Evolutionary conservation across 1,140 invertebrate genomes (phyloP), one percentile per base, ranked within the genome.

Genomic region (Zophobas morio): DNA sequence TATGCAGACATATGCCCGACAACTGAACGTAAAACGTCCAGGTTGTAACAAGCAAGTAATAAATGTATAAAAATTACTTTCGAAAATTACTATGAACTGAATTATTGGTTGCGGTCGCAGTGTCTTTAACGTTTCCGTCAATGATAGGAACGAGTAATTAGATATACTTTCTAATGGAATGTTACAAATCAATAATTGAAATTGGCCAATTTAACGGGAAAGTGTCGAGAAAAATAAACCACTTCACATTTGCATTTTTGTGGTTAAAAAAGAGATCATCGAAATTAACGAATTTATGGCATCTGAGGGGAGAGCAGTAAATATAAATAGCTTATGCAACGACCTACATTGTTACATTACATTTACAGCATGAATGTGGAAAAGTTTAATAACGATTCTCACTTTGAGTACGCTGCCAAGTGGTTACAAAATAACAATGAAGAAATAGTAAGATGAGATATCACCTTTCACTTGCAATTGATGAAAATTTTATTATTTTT

Each of bases 61-160:
- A 66, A 66, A 66, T 39, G 20, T 42, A 66, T 42, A 66, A 66
- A 66, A 66, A 66, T 66, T 66, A 66, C 60, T 66, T 66, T 66
- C 60, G 60, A 66, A 66, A 66, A 66, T 66, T 66, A 66, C 60
- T 66, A n/a, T 42, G 60, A 66, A 46, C 39, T 66, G 32, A 66
- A 66, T 66, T 66, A 66, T 66, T 66, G 42, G 60, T 36, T 66
- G 60, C 60, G 60, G 60, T 66, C 33, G 37, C 60, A 66, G 60
- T 66, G 40, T 39, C 60, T 66, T 66, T 42, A 63, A 66, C 60
- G 42, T 42, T 66, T 66, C 60, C 60, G 39, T 33, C 60, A 66
- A 66, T 66, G 39, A 66, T 66, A 66, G 39, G 60, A 66, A 66
- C 39, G 60, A 66, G 4, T 66, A 37, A 66, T 66, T 66, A 66